Evolutionary conservation across 2,797 vertebrate species (phyloP).

Genomic region (Lemur catta): DNA sequence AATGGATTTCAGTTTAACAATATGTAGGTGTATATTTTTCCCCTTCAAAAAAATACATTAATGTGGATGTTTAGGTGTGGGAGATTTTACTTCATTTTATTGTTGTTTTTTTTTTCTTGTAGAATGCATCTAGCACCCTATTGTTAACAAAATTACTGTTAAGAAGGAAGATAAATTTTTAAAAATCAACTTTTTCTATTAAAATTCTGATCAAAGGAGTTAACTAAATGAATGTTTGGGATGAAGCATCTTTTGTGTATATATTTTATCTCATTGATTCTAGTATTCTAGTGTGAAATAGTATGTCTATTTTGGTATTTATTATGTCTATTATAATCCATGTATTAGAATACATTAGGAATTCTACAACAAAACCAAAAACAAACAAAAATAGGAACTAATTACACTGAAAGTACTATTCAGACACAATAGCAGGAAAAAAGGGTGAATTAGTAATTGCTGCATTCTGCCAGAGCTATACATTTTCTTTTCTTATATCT

Average conservation of each 20-base stretch:
- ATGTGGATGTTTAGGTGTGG: not conserved
- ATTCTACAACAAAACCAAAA: constrained; percentile 11
- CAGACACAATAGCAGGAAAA: not conserved
- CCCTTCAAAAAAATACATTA: constrained; percentile 69
- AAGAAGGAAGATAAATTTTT: not conserved
- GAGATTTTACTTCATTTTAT: constrained; percentile 8
- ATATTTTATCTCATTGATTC: not conserved
- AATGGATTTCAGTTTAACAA: constrained; percentile 82
- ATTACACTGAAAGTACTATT: not conserved
- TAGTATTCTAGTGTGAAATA: not conserved
- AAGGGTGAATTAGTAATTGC: constrained; percentile 3
- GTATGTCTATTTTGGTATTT: constrained; percentile 12
- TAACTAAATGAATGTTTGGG: constrained; percentile 12
- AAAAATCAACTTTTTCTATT: not conserved
- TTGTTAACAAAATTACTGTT: constrained; percentile 67
- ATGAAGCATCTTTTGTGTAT: not conserved
- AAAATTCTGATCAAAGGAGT: constrained; percentile 3
- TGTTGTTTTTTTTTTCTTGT: not conserved
- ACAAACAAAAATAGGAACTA: constrained; percentile 9
- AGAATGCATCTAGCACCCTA: constrained; percentile 10
- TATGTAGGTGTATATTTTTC: constrained; percentile 69
- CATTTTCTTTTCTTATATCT: not conserved
- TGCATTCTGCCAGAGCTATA: not conserved
- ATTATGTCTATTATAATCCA: not conserved
- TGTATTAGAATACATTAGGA: not conserved